Base-by-base conservation (phyloP, 2,113 vertebrate genomes). In the Acrocephalus arundinaceus region DNA sequence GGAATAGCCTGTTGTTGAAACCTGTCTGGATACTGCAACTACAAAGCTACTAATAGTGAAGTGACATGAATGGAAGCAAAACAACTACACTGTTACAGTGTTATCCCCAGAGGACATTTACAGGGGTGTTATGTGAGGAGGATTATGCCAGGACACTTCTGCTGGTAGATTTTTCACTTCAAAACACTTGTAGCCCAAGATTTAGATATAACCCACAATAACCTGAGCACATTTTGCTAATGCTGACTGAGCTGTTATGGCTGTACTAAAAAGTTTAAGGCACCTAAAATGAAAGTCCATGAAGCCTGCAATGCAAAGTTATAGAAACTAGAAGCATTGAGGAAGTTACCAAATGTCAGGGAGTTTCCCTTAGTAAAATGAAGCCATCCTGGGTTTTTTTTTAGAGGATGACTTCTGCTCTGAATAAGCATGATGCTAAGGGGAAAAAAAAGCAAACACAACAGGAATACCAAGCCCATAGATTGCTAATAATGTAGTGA, bases 121-220 rank as follows among this genome's bases (percentile, higher is more conserved):
- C 14, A 14, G 3, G 13, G 11, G 5, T 24, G 6, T 39, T 49
- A 51, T 3, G 12, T 8, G 21, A 85, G 7, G 15, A 43, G 31
- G 33, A 62, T 57, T 66, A 54, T 18, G 20, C 31, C 71, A 73
- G 58, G 27, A 76, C 4, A 2, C 8, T 46, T 82, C 62, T 80
- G 20, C 17, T 41, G 28, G 10, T n/a, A 54, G 61, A 46, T 91
- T 70, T 70, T 86, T 92, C 49, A 63, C 7, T 4, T 2, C 51
- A 45, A 87, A 1, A 0, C 0, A 0, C 9, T 52, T n/a, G 25
- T 8, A 79, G 27, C 15, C n/a, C 49, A n/a, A n/a, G 19, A 82
- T 37, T 45, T 58, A 62, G 19, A 28, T 49, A 17, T 11, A 90
- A 70, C 7, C 46, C 49, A 61, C 30, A 81, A 63, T 28, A 89